Percentiles rank a stretch among this genome's conserved stretches.
Evolutionary conservation across 2,113 vertebrate species (phyloP).

Genomic region (Dipodomys spectabilis): DNA sequence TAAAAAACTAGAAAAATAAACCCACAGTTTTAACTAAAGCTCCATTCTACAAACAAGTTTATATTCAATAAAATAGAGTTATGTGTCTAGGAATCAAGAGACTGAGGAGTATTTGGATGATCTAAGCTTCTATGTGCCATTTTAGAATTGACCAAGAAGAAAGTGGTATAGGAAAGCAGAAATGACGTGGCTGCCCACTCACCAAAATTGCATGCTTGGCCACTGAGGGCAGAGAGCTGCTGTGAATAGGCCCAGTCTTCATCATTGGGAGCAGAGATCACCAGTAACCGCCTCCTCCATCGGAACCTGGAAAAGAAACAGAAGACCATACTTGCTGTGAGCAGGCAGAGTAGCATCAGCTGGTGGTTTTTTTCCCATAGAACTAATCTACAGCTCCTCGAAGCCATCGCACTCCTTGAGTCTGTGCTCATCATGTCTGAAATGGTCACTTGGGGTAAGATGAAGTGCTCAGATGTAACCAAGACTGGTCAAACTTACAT

Average conservation of each 20-base stretch:
- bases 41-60: slow-evolving; percentile 61
- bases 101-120: slow-evolving; percentile 36
- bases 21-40: background rate
- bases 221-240: slow-evolving; percentile 94
- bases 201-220: slow-evolving; percentile 99
- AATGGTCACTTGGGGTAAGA: slow-evolving; percentile 22
- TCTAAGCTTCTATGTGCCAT: slow-evolving; percentile 58
- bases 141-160: slow-evolving; percentile 71
- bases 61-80: slow-evolving; percentile 25
- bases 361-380: slow-evolving; percentile 6
- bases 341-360: background rate
- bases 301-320: slow-evolving; percentile 91
- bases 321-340: background rate
- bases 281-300: slow-evolving; percentile 96
- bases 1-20: background rate
- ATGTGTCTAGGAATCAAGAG: slow-evolving; percentile 58
- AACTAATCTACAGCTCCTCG: slow-evolving; percentile 1
- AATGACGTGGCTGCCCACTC: slow-evolving; percentile 81
- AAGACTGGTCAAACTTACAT: background rate
- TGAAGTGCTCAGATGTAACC: background rate
- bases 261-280: slow-evolving; percentile 96
- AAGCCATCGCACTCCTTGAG: background rate
- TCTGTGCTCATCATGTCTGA: background rate
- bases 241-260: slow-evolving; percentile 99
- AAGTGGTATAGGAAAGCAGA: slow-evolving; percentile 68